Conservation (phyloP, 2,113 vertebrate species). For the Delphinus delphis region DNA sequence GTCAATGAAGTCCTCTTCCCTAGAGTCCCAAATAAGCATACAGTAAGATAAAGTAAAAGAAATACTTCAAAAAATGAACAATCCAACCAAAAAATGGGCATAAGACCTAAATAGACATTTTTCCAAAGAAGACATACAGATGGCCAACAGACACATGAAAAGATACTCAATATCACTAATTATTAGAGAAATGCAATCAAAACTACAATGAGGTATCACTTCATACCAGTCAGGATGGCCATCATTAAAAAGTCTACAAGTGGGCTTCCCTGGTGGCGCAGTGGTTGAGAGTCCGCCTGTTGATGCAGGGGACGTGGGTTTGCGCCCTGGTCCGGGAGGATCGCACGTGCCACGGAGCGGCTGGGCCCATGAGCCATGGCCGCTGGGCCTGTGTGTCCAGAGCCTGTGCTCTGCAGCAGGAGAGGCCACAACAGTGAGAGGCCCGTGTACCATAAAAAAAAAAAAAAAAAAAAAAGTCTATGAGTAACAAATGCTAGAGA, state of each 20-base stretch:
- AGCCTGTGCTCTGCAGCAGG: too few species aligned
- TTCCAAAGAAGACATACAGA: background rate
- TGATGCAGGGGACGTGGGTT: too few species aligned
- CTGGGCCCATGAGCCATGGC: too few species aligned
- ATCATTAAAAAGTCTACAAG: background rate
- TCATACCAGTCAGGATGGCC: background rate
- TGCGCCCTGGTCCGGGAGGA: too few species aligned
- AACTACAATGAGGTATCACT: background rate
- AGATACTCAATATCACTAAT: background rate
- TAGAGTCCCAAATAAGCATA: background rate
- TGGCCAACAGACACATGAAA: background rate
- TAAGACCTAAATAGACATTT: background rate
- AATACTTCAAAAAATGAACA: background rate
- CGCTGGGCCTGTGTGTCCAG: too few species aligned
- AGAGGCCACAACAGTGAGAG: too few species aligned
- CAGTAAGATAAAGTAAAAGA: background rate
- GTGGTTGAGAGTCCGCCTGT: too few species aligned
- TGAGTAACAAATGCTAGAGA: background rate
- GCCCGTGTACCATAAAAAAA: too few species aligned
- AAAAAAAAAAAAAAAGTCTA: background rate
- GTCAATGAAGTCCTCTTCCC: background rate
- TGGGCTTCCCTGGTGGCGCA: background rate
- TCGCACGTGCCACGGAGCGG: fast-evolving
- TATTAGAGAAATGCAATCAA: background rate
- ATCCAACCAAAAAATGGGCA: background rate